phyloP scores from a whole-genome alignment of 2,888 invertebrate genomes.

The Silvanus unidentatus region DNA sequence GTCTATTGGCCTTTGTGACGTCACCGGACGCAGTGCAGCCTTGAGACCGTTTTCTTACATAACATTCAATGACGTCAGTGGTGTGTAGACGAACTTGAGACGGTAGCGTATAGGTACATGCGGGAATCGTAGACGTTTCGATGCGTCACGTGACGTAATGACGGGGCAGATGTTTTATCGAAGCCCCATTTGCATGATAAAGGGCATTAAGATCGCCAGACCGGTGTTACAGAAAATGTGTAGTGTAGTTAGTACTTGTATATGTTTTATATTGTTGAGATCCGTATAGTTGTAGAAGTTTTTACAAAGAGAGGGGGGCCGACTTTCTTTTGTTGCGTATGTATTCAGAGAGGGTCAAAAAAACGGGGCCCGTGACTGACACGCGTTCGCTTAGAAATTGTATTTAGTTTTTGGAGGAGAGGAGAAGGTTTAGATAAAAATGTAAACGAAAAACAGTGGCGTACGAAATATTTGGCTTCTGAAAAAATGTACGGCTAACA shows the following conservation, averaged over 20 bases:
- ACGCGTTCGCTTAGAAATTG: conserved; percentile 42
- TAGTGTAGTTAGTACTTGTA: conserved; percentile 11
- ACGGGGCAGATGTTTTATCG: conserved; percentile 40
- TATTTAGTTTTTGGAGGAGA: conserved; percentile 38
- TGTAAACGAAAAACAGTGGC: conserved; percentile 38
- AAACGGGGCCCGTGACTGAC: conserved; percentile 45
- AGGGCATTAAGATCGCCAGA: conserved; percentile 45
- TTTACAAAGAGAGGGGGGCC: conserved; percentile 32
- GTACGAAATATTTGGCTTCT: too few species aligned
- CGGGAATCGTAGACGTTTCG: conserved; percentile 2
- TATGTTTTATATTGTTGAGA: too few species aligned
- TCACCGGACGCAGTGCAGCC: conserved; percentile 43
- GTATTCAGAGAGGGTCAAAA: conserved; percentile 42
- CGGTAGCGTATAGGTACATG: conserved; percentile 11
- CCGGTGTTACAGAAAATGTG: conserved; percentile 37
- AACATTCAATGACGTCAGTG: conserved; percentile 31
- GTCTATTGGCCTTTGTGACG: conserved; percentile 32
- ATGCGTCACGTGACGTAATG: conserved; percentile 32
- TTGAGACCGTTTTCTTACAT: conserved; percentile 44
- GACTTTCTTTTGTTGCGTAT: conserved; percentile 42
- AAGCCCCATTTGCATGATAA: conserved; percentile 42
- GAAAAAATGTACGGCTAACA: too few species aligned
- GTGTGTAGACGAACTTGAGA: conserved; percentile 25
- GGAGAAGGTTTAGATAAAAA: conserved; percentile 36
- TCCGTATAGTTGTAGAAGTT: not conserved